phyloP scores from a whole-genome alignment of 2,888 invertebrate genomes.

The Apantesis nais region DNA sequence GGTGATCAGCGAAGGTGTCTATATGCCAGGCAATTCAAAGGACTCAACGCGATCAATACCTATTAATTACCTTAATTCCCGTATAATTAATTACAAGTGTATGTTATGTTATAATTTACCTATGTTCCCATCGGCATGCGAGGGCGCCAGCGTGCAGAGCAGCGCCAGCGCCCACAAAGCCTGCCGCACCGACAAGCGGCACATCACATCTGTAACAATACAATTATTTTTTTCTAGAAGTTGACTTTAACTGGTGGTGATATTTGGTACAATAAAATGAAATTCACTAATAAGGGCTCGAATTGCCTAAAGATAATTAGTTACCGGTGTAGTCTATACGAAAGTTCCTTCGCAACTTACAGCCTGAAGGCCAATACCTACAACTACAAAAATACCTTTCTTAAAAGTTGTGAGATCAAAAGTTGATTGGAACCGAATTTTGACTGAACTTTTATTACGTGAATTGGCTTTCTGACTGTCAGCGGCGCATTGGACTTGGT shows the following conservation, averaged over 20 bases:
- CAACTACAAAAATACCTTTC: no score
- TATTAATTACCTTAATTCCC: no score
- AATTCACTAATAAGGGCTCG: background rate
- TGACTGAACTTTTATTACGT: no score
- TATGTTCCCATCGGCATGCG: conserved; percentile 88
- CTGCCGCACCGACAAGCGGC: conserved; percentile 69
- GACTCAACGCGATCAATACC: background rate
- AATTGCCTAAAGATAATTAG: background rate
- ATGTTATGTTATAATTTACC: conserved; percentile 84
- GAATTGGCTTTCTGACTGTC: no score
- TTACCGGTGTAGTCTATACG: background rate
- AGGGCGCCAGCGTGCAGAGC: conserved; percentile 79
- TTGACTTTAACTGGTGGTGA: background rate
- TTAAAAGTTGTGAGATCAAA: no score
- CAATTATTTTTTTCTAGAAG: background rate
- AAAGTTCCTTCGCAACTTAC: no score
- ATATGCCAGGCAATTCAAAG: background rate
- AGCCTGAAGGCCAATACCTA: no score
- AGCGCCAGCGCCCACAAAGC: conserved; percentile 82
- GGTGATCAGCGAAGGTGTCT: background rate
- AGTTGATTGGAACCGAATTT: no score
- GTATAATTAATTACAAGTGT: background rate
- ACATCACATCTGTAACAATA: conserved; percentile 76
- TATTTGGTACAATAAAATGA: background rate
- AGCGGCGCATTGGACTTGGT: background rate